A percentile compares a stretch with the other conserved stretches of the same genome.
These are phyloP conservation scores for Notechis scutatus DNA, from an alignment of 2,113 vertebrate genomes.

Conservation along the genomic window DNA sequence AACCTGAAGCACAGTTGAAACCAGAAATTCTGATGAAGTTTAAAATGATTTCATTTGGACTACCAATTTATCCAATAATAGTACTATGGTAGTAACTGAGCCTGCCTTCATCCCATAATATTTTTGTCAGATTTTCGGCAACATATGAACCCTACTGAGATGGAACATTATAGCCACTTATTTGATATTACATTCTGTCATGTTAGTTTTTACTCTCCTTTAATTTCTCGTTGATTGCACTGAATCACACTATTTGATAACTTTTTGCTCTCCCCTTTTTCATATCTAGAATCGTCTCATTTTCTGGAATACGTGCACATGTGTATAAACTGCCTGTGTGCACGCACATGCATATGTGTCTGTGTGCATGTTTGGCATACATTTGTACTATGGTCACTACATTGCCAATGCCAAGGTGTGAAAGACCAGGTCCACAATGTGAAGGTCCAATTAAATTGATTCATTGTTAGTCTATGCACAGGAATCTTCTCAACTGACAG, in stretches of 20 bases:
- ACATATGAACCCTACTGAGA: background rate
- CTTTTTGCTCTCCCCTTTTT: background rate
- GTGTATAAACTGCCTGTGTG: background rate
- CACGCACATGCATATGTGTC: background rate
- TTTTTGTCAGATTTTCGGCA: background rate
- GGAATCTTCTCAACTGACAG: background rate
- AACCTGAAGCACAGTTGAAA: background rate
- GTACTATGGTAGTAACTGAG: background rate
- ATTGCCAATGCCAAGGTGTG: background rate
- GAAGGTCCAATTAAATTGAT: background rate
- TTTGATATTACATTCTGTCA: background rate
- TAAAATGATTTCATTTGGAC: background rate
- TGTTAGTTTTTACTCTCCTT: background rate
- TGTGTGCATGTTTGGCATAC: background rate
- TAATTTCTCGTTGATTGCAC: background rate
- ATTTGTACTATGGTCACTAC: background rate
- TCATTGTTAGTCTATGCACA: background rate
- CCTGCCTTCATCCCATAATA: background rate
- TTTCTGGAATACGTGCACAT: background rate
- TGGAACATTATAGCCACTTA: background rate
- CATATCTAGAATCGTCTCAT: background rate
- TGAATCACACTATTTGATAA: background rate
- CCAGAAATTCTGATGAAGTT: background rate
- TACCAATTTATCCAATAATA: background rate
- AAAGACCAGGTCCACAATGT: background rate